phyloP scores from a whole-genome alignment of 2,113 vertebrate species.

The Crocuta crocuta region DNA sequence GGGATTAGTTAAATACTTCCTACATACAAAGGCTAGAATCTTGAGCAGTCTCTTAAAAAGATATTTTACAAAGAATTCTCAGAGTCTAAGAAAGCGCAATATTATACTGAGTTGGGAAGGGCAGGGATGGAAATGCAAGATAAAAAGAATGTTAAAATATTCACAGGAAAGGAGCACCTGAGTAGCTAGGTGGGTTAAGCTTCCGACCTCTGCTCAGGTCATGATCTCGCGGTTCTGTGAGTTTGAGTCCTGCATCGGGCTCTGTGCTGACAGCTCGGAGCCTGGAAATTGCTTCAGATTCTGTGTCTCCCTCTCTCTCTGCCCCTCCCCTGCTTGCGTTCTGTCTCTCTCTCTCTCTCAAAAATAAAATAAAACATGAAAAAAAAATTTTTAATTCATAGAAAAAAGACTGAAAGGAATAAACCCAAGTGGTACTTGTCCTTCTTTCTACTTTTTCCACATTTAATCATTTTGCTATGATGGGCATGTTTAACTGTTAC shows the following conservation, averaged over 20 bases:
- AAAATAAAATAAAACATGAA: no score
- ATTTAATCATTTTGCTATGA: not conserved
- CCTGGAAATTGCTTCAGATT: no score
- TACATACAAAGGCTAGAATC: not conserved
- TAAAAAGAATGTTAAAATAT: not conserved
- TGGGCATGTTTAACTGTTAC: not conserved
- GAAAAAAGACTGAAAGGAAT: not conserved
- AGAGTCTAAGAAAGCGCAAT: not conserved
- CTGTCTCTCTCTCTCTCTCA: no score
- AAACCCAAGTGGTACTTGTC: not conserved
- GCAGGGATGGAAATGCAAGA: not conserved
- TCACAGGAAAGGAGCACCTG: not conserved
- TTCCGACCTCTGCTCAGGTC: no score
- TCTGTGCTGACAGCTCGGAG: no score
- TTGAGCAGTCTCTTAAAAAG: not conserved
- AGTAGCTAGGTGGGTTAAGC: no score
- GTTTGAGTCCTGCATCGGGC: no score
- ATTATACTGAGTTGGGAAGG: not conserved
- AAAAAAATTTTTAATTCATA: not conserved
- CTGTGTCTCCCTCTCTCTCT: no score
- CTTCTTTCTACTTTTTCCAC: not conserved
- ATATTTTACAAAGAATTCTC: not conserved
- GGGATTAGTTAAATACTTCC: not conserved
- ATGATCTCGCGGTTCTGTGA: no score
- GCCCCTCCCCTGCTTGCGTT: no score